Evolutionary conservation across 2,797 vertebrate genomes (phyloP), one percentile per base, ranked within the genome.

Genomic region (Psittacula echo): DNA sequence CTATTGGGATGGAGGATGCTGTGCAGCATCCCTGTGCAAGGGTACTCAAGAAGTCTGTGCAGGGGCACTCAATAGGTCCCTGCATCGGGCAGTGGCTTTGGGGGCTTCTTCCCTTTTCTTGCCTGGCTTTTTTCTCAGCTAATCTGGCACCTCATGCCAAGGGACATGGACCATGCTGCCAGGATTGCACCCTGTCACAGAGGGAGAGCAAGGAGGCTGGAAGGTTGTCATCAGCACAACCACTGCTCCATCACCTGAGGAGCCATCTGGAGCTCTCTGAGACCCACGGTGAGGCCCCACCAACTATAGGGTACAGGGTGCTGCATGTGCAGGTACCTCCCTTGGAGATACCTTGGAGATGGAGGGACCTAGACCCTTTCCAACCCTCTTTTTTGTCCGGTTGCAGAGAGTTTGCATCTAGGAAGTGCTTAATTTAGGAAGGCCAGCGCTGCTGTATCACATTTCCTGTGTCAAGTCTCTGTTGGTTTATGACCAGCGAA

Each of bases 401-500:
- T 1, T 42, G 68, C 85, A 82, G 65, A 15, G 62, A 13, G 68
- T 71, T 73, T 53, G 84, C n/a, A 34, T 58, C 78, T 91, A 66
- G 83, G 78, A 87, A 64, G 84, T 30, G 66, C 92, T 96, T 93
- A 67, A 93, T 92, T 94, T 80, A 53, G 56, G 76, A 74, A 94
- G 89, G 58, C 60, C 74, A 64, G 41, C 0, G 0, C 58, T 93
- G 81, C 83, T 65, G 62, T 56, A 48, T 94, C 91, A 42, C 79
- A 29, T 89, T 41, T 77, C 68, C 84, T 32, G 14, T 30, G 17
- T 39, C 0, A 0, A 0, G 37, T 60, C 87, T 82, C 87, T 87
- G 72, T 87, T 77, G 89, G 94, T 89, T 85, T 94, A 90, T 74
- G 80, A 90, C 94, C 96, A 90, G 74, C 61, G 89, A 94, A 95